Percentiles rank a stretch among this genome's conserved stretches.
Evolutionary conservation across 2,888 invertebrate species (phyloP).

Genomic region (Drosophila yooni): DNA sequence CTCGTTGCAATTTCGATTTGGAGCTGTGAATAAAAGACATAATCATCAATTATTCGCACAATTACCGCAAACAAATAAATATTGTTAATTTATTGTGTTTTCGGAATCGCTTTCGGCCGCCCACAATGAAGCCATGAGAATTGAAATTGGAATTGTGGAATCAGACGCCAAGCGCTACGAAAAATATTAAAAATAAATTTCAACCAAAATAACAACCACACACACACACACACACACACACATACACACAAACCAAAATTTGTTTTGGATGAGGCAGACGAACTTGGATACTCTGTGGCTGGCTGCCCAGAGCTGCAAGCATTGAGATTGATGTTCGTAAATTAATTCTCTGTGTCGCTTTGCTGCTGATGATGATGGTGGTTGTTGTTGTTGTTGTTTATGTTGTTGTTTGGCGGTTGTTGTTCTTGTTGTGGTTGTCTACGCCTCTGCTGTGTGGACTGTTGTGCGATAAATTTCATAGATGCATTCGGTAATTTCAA

Average conservation of each 20-base stretch:
- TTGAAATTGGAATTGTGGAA: constrained; percentile 18
- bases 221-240: constrained; percentile 31
- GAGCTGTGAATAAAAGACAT: constrained; percentile 55
- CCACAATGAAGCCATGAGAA: constrained; percentile 61
- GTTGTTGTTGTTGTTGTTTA: constrained; percentile 6
- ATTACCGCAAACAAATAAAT: constrained; percentile 79
- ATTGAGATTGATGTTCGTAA: constrained; percentile 73
- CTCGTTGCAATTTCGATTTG: constrained; percentile 32
- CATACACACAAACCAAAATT: constrained; percentile 37
- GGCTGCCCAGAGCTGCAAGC: constrained; percentile 21
- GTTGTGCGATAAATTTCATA: constrained; percentile 69
- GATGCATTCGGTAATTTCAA: constrained; percentile 78
- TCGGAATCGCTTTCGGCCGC: constrained; percentile 61
- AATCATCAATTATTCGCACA: constrained; percentile 80
- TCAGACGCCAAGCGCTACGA: constrained; percentile 5
- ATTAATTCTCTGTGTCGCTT: constrained; percentile 56
- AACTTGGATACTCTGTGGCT: constrained; percentile 22
- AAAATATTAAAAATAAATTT: constrained; percentile 73
- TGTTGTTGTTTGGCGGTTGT: constrained; percentile 5
- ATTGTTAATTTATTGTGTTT: constrained; percentile 78
- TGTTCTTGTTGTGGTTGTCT: constrained; percentile 13
- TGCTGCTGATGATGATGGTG: background rate
- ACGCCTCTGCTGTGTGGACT: constrained; percentile 15
- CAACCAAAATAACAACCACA: constrained; percentile 64
- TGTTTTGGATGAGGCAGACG: constrained; percentile 25